These are phyloP conservation scores for Phorcus lineatus DNA, from an alignment of 2,888 invertebrate genomes.

Conservation along the genomic window DNA sequence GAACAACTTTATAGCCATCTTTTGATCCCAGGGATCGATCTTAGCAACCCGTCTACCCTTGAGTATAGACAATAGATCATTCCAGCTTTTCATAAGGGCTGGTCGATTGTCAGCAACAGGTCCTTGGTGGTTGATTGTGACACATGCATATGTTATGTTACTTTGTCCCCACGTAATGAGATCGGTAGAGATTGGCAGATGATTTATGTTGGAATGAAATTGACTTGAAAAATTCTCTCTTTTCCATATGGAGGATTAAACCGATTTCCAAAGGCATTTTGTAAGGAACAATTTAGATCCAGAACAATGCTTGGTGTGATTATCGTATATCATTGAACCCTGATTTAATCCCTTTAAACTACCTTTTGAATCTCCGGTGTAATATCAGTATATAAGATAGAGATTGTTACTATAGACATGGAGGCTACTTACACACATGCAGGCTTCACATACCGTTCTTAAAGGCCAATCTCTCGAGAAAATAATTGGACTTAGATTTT, in stretches of 20 bases:
- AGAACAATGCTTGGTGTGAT: not conserved
- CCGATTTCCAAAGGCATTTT: not conserved
- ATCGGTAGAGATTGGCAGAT: not conserved
- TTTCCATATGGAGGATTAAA: not conserved
- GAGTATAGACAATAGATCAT: not conserved
- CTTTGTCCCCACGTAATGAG: not conserved
- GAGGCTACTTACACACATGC: too few species aligned
- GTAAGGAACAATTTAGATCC: not conserved
- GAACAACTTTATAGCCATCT: constrained; percentile 7
- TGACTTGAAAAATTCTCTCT: not conserved
- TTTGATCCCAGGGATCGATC: not conserved
- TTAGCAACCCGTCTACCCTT: not conserved
- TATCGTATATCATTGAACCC: not conserved
- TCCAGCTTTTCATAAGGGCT: not conserved
- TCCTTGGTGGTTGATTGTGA: not conserved
- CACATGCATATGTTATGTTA: not conserved
- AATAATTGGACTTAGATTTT: too few species aligned
- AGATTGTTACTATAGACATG: too few species aligned
- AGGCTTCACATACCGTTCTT: too few species aligned
- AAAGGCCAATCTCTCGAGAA: too few species aligned
- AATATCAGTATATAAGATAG: too few species aligned
- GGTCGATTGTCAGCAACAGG: not conserved
- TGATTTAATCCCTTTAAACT: not conserved
- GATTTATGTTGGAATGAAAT: not conserved
- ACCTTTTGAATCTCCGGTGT: too few species aligned